phyloP scores from a whole-genome alignment of 1,140 invertebrate genomes.

The Tetramorium parvispinum region DNA sequence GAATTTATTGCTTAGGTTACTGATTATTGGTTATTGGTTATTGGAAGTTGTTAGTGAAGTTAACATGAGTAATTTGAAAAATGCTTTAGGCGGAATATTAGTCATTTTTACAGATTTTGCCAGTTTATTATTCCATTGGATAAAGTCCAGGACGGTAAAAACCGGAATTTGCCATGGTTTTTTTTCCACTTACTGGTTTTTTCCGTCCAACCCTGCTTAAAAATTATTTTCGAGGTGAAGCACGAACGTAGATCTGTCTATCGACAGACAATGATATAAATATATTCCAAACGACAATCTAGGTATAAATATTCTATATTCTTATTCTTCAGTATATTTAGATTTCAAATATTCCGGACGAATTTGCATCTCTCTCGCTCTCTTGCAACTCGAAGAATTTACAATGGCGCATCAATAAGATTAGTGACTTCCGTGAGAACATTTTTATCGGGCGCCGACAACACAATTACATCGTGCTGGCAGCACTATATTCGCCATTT shows the following conservation, averaged over 20 bases:
- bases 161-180: too few relatives aligned
- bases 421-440: slow-evolving; percentile 61
- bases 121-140: too few relatives aligned
- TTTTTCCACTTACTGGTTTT: too few relatives aligned
- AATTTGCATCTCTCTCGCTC: slow-evolving; percentile 5
- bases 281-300: background rate
- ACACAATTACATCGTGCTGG: slow-evolving; percentile 62
- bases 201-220: too few relatives aligned
- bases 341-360: slow-evolving; percentile 4
- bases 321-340: slow-evolving; percentile 43
- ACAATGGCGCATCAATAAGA: slow-evolving; percentile 63
- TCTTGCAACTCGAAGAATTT: slow-evolving; percentile 10
- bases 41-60: too few relatives aligned
- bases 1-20: too few relatives aligned
- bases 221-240: background rate
- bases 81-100: too few relatives aligned
- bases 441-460: slow-evolving; percentile 62
- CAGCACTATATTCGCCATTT: slow-evolving; percentile 60
- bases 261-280: slow-evolving; percentile 6
- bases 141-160: too few relatives aligned
- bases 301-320: slow-evolving; percentile 32
- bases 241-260: background rate
- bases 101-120: too few relatives aligned
- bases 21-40: too few relatives aligned
- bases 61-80: too few relatives aligned